Evolutionary conservation across 2,113 vertebrate species (phyloP).

Genomic region (Condylura cristata): DNA sequence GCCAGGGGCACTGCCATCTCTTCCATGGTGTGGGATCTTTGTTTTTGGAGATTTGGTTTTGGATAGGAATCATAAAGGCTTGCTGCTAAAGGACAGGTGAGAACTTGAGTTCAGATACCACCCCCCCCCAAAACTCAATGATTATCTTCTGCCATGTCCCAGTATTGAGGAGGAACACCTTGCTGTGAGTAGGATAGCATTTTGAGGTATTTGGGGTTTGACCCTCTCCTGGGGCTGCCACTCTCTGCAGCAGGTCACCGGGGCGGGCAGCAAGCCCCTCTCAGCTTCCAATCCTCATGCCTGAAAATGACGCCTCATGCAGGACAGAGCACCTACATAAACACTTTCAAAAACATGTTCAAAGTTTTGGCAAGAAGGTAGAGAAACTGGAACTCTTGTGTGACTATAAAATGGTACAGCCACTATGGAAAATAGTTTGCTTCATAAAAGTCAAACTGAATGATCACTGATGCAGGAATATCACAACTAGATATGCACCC

Average conservation of each 20-base stretch:
- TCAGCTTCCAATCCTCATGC: not conserved
- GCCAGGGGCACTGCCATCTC: not conserved
- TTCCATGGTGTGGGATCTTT: not conserved
- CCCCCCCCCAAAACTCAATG: not conserved
- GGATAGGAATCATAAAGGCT: not conserved
- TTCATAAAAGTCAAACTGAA: not conserved
- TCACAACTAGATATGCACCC: not conserved
- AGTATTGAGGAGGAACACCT: not conserved
- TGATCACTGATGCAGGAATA: not conserved
- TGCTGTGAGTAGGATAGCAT: not conserved
- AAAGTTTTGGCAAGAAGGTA: not conserved
- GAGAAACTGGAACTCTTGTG: not conserved
- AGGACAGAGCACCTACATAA: not conserved
- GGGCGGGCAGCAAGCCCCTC: not conserved
- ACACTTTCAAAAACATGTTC: not conserved
- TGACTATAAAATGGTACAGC: not conserved
- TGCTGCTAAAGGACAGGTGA: not conserved
- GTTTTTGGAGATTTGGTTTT: conserved; percentile 40
- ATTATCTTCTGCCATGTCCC: not conserved
- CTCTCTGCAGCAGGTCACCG: rapidly evolving
- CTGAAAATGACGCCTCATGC: not conserved
- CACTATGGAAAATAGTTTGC: not conserved
- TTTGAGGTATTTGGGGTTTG: not conserved
- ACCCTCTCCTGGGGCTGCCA: not conserved
- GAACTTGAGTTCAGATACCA: not conserved